These are phyloP conservation scores for Reticulitermes lucifugus DNA, from an alignment of 2,888 invertebrate genomes.

Conservation along the genomic window DNA sequence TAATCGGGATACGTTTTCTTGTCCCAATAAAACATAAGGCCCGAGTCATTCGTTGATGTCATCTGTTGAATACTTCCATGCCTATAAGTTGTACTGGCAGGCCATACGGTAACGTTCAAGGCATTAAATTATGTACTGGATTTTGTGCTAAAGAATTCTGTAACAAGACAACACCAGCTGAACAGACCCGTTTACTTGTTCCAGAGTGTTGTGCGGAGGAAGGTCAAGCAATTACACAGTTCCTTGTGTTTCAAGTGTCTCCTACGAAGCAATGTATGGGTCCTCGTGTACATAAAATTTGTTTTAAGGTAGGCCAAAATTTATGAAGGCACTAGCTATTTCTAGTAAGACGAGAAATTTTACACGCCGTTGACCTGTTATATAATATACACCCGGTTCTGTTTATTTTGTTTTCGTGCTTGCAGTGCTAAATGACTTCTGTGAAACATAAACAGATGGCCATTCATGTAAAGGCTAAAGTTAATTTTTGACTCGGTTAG, in stretches of 20 bases:
- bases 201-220: neutral
- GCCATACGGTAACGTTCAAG: slow-evolving; percentile 13
- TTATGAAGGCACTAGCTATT: neutral
- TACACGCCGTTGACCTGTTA: neutral
- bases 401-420: too few species aligned
- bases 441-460: too few species aligned
- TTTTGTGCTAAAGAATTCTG: slow-evolving; percentile 30
- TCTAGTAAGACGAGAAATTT: neutral
- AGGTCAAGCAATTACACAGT: slow-evolving; percentile 18
- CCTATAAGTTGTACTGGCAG: neutral
- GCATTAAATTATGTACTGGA: slow-evolving; percentile 20
- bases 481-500: too few species aligned
- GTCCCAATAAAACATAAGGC: slow-evolving; percentile 17
- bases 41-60: slow-evolving; percentile 21
- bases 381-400: too few species aligned
- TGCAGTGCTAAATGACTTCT: too few species aligned
- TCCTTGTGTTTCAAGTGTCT: neutral
- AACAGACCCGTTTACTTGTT: neutral
- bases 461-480: too few species aligned
- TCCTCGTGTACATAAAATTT: neutral
- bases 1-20: slow-evolving; percentile 15
- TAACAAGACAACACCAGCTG: slow-evolving; percentile 12
- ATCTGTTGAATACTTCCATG: neutral
- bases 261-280: neutral
- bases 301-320: neutral